Percentiles rank a stretch among this genome's conserved stretches.
phyloP scores from a whole-genome alignment of 2,797 vertebrate species.

The Periophthalmus magnuspinnatus region DNA sequence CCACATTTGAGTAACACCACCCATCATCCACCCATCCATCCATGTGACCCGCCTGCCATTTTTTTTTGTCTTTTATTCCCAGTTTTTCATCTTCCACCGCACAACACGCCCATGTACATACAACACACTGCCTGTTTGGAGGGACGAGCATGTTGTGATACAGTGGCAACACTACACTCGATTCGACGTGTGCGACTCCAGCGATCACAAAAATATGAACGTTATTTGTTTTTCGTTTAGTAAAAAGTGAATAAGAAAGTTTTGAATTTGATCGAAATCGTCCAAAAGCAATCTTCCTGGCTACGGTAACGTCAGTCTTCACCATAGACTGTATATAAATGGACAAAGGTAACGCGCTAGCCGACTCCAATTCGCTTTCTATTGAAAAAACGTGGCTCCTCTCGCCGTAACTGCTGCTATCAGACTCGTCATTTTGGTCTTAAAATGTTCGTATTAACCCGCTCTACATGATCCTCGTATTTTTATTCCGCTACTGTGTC shows the following conservation, averaged over 20 bases:
- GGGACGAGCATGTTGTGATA: constrained; percentile 44
- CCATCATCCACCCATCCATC: no score
- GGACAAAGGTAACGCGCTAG: no score
- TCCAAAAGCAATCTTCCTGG: neutral
- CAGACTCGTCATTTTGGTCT: no score
- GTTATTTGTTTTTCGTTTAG: constrained; percentile 9
- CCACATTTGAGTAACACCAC: constrained; percentile 64
- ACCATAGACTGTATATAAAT: no score
- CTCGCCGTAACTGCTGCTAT: no score
- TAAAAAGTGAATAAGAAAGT: neutral
- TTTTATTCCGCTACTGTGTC: no score
- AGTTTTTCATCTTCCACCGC: constrained; percentile 38
- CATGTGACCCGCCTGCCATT: constrained; percentile 44
- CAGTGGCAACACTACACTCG: constrained; percentile 35
- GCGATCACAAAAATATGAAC: neutral
- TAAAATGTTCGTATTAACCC: no score
- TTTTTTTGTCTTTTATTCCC: constrained; percentile 48
- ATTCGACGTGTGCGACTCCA: constrained; percentile 18
- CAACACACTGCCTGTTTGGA: constrained; percentile 23
- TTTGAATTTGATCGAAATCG: neutral
- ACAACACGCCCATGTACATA: constrained; percentile 29
- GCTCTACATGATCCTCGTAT: no score
- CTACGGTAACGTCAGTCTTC: neutral
- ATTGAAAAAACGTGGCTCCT: no score
- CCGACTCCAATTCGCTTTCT: no score